Evolutionary conservation across 2,888 invertebrate species (phyloP).

Genomic region (Quadroppia sp.): DNA sequence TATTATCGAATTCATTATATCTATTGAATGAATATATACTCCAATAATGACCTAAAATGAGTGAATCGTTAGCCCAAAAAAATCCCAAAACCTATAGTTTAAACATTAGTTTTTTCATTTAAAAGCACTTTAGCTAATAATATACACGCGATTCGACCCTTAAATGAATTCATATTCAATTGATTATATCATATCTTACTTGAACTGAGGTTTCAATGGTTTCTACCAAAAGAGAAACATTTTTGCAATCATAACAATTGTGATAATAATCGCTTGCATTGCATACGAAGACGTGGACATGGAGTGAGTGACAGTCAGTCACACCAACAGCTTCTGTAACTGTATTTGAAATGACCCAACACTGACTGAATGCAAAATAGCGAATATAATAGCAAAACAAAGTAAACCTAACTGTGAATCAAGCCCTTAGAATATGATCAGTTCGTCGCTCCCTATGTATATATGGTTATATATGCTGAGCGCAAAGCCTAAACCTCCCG

Average conservation of each 20-base stretch:
- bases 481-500: neutral
- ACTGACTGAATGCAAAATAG: neutral
- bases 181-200: constrained; percentile 19
- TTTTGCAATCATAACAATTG: neutral
- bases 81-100: too few relatives aligned
- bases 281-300: neutral
- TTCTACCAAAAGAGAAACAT: neutral
- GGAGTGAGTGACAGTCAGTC: neutral
- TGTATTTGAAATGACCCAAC: neutral
- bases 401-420: neutral
- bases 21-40: too few relatives aligned
- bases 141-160: neutral
- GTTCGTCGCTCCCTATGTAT: neutral
- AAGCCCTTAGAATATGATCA: neutral
- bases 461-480: neutral
- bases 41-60: too few relatives aligned
- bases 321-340: neutral
- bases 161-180: neutral
- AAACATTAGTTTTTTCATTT: too few relatives aligned
- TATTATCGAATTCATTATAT: too few relatives aligned
- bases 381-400: neutral
- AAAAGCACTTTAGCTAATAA: constrained; percentile 28
- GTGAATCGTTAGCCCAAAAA: too few relatives aligned
- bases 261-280: neutral
- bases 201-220: neutral